Evolutionary conservation across 2,888 invertebrate genomes (phyloP).

Genomic region (Drosophila suboccidentalis): DNA sequence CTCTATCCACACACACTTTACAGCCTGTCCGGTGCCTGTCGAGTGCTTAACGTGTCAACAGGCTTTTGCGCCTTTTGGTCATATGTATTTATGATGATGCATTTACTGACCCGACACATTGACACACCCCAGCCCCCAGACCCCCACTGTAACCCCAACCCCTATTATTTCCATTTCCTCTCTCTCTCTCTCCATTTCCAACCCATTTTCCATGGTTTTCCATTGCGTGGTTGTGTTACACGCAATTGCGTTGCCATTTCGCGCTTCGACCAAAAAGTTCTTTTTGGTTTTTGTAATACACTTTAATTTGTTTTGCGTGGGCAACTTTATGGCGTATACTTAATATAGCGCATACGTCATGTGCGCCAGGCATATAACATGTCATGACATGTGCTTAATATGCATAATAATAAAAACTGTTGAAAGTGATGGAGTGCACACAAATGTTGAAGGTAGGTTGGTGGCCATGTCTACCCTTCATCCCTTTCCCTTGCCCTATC

Average conservation of each 20-base stretch:
- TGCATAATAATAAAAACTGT: constrained; percentile 76
- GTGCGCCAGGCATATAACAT: constrained; percentile 32
- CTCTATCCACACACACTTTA: too few species aligned
- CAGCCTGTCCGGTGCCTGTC: not conserved
- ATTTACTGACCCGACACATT: constrained; percentile 37
- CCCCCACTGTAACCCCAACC: too few species aligned
- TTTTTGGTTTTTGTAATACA: constrained; percentile 50
- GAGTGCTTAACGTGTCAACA: constrained; percentile 51
- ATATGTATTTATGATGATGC: constrained; percentile 56
- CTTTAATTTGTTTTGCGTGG: constrained; percentile 65
- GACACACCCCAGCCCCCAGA: not conserved
- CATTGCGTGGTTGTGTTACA: constrained; percentile 26
- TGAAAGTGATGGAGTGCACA: constrained; percentile 55
- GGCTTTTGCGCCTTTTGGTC: constrained; percentile 39
- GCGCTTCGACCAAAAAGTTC: constrained; percentile 13
- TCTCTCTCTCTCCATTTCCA: too few species aligned
- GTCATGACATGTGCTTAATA: constrained; percentile 74
- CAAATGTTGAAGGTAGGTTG: not conserved
- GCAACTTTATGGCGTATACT: constrained; percentile 52
- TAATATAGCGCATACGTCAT: constrained; percentile 75
- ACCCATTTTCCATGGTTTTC: not conserved
- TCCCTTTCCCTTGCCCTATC: too few species aligned
- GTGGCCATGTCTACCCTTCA: too few species aligned
- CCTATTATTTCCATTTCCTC: too few species aligned
- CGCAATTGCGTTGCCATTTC: constrained; percentile 61